Evolutionary conservation across 2,113 vertebrate genomes (phyloP).

Genomic region (Regulus satrapa): DNA sequence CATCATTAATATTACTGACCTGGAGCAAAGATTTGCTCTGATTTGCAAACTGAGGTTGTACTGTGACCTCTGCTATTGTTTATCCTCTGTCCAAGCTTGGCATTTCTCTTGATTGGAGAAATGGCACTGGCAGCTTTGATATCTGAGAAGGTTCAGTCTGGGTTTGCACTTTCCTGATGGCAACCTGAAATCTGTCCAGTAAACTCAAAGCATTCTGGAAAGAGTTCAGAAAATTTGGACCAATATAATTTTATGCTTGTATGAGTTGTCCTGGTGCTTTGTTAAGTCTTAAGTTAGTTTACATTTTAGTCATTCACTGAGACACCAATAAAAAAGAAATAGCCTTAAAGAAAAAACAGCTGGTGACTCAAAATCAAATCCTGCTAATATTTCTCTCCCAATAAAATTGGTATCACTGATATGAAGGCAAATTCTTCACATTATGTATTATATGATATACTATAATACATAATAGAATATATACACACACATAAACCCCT

Average conservation of each 20-base stretch:
- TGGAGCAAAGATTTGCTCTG: background rate
- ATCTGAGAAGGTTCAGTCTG: background rate
- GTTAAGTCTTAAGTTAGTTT: conserved; percentile 41
- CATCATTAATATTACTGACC: background rate
- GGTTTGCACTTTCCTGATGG: background rate
- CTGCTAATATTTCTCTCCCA: conserved; percentile 38
- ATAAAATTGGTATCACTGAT: conserved; percentile 23
- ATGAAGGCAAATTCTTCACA: conserved; percentile 12
- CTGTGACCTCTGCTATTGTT: background rate
- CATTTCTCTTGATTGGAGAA: background rate
- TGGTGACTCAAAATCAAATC: conserved; percentile 41
- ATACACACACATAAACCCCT: background rate
- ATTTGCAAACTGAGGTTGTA: background rate
- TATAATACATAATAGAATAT: background rate
- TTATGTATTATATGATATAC: background rate
- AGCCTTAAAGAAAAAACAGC: conserved; percentile 38
- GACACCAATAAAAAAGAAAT: conserved; percentile 53
- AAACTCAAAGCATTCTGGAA: conserved; percentile 7
- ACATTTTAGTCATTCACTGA: background rate
- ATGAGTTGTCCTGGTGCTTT: conserved; percentile 22
- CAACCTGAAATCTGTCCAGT: background rate
- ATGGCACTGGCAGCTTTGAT: background rate
- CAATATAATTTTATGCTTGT: conserved; percentile 22
- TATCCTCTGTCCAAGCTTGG: background rate
- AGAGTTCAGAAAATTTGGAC: conserved; percentile 26